phyloP scores from a whole-genome alignment of 35 echinoderm and acorn worm genomes.

The Ptychodera flava region DNA sequence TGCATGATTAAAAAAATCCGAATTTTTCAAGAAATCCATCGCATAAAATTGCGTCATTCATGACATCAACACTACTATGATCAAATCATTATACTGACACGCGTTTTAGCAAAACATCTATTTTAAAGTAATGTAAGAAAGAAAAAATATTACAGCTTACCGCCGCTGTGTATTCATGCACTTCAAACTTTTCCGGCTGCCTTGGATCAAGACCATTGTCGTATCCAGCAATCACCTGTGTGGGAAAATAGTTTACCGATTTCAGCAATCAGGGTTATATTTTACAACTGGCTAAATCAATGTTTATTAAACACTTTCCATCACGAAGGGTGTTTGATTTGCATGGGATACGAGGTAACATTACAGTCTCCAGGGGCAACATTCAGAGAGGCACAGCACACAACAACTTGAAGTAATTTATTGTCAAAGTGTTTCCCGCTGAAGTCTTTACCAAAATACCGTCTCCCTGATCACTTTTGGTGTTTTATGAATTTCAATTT shows the following conservation, averaged over 20 bases:
- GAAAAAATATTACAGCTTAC: background rate
- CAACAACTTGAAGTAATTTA: no score
- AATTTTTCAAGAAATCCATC: background rate
- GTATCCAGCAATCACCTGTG: constrained; percentile 24
- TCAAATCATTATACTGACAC: background rate
- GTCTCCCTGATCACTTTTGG: no score
- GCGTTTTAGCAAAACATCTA: background rate
- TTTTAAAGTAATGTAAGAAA: background rate
- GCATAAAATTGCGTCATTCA: background rate
- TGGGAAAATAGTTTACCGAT: background rate
- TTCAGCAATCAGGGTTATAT: no score
- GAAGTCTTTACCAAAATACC: no score
- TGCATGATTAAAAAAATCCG: constrained; percentile 8
- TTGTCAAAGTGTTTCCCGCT: no score
- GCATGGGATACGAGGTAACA: background rate
- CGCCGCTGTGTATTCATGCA: constrained; percentile 22
- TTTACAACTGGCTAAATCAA: no score
- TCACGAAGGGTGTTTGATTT: background rate
- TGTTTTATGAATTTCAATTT: no score
- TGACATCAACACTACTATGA: background rate
- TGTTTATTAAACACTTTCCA: no score
- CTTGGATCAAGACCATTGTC: constrained; percentile 26
- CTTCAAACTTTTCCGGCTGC: background rate
- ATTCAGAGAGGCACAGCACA: no score
- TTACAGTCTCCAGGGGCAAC: no score